A percentile compares a stretch with the other conserved stretches of the same genome.
Conservation (phyloP, 2,797 vertebrate species). For the Morelia viridis region DNA sequence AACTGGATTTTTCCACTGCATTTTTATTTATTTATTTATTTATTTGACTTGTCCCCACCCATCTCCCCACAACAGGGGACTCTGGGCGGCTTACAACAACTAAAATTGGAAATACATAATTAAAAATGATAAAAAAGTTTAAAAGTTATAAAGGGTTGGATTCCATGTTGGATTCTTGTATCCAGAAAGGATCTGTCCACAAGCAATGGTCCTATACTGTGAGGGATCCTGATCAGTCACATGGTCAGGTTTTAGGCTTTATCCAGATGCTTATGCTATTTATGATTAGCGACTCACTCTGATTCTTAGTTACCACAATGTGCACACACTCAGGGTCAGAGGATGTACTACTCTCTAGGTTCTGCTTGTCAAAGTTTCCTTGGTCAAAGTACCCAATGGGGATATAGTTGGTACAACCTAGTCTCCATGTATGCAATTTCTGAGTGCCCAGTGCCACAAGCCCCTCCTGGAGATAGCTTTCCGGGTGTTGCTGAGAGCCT, state of each 20-base stretch:
- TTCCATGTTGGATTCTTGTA: neutral
- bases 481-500: constrained; percentile 61
- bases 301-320: constrained; percentile 75
- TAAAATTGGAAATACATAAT: too few relatives aligned
- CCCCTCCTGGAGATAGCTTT: constrained; percentile 71
- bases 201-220: neutral
- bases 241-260: neutral
- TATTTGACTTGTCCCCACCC: too few relatives aligned
- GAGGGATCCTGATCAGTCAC: neutral
- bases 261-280: constrained; percentile 77
- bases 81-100: too few relatives aligned
- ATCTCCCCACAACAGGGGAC: too few relatives aligned
- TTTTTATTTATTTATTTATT: too few relatives aligned
- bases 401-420: constrained; percentile 70
- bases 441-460: constrained; percentile 77
- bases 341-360: constrained; percentile 26
- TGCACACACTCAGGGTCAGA: constrained; percentile 74
- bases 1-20: neutral
- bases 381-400: constrained; percentile 73
- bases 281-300: constrained; percentile 80
- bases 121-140: too few relatives aligned
- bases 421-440: neutral
- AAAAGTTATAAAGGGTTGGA: too few relatives aligned
- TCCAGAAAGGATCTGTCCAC: neutral
- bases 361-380: constrained; percentile 71